Evolutionary conservation across 2,113 vertebrate genomes (phyloP).

Genomic region (Melanostigma gelatinosum): DNA sequence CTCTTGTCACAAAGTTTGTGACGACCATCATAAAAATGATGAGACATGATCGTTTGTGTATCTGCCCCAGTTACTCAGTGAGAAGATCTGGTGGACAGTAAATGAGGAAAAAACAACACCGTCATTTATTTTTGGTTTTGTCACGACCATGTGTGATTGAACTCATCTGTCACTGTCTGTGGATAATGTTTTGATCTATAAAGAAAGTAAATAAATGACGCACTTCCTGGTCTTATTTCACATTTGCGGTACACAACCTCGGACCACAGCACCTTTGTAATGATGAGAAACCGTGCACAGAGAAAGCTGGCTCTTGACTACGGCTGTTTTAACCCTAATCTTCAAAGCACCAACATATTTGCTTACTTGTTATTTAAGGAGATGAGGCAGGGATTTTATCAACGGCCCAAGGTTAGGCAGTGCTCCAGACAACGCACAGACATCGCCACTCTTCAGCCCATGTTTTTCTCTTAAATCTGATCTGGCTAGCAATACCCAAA

Average conservation of each 20-base stretch:
- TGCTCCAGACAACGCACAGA: neutral
- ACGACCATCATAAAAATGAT: neutral
- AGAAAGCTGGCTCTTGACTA: neutral
- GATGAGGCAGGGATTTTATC: neutral
- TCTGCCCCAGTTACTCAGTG: neutral
- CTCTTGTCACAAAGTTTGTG: neutral
- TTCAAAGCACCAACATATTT: conserved; percentile 20
- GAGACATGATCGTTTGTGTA: neutral
- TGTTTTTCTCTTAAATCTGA: neutral
- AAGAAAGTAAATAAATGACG: conserved; percentile 21
- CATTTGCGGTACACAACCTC: neutral
- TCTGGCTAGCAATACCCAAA: neutral
- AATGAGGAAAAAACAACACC: conserved; percentile 2
- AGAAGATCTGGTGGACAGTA: conserved; percentile 7
- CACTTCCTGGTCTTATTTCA: conserved; percentile 4
- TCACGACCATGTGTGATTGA: conserved; percentile 14
- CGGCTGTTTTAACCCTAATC: neutral
- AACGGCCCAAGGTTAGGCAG: neutral
- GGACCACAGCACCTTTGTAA: neutral
- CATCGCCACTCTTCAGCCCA: conserved; percentile 24
- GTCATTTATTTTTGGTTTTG: conserved; percentile 14
- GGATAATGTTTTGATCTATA: conserved; percentile 9
- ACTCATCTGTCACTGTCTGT: conserved; percentile 32
- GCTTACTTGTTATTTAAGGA: conserved; percentile 22
- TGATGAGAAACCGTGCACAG: neutral